Evolutionary conservation across 1,140 invertebrate genomes (phyloP).

Genomic region (Liolophura sinensis): DNA sequence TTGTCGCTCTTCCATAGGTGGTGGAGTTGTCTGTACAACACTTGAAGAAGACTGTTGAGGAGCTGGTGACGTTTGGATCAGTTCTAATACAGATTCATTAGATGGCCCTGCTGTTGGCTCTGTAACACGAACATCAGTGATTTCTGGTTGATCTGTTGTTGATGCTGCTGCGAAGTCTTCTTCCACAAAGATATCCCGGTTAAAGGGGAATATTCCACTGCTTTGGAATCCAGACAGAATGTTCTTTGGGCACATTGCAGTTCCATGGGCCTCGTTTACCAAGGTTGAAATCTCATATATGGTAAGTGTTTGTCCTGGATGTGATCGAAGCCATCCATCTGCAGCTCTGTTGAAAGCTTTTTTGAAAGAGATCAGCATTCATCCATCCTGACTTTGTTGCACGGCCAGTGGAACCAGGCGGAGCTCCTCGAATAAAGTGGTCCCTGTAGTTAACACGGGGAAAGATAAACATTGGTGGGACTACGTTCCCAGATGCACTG

Average conservation of each 20-base stretch:
- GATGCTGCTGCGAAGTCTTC: conserved; percentile 2
- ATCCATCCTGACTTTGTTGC: conserved; percentile 21
- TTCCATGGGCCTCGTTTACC: background rate
- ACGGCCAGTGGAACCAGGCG: conserved; percentile 12
- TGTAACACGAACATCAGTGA: too few species aligned
- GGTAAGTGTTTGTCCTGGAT: conserved; percentile 59
- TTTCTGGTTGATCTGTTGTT: conserved; percentile 7
- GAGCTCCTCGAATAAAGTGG: conserved; percentile 54
- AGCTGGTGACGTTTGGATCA: too few species aligned
- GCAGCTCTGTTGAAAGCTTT: conserved; percentile 34
- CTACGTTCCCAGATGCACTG: conserved; percentile 27
- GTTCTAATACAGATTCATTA: too few species aligned
- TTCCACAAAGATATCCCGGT: conserved; percentile 6
- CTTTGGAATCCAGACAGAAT: conserved; percentile 6
- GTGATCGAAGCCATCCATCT: conserved; percentile 60
- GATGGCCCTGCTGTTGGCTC: too few species aligned
- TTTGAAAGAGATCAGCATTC: conserved; percentile 22
- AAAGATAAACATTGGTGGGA: conserved; percentile 42
- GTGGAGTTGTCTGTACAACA: too few species aligned
- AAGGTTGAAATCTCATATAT: conserved; percentile 57
- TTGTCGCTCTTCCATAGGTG: too few species aligned
- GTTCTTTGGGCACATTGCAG: conserved; percentile 7
- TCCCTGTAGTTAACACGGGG: conserved; percentile 31
- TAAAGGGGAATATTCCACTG: conserved; percentile 5
- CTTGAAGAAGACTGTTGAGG: too few species aligned